phyloP scores from a whole-genome alignment of 2,797 vertebrate species.

The Aldrovandia affinis region DNA sequence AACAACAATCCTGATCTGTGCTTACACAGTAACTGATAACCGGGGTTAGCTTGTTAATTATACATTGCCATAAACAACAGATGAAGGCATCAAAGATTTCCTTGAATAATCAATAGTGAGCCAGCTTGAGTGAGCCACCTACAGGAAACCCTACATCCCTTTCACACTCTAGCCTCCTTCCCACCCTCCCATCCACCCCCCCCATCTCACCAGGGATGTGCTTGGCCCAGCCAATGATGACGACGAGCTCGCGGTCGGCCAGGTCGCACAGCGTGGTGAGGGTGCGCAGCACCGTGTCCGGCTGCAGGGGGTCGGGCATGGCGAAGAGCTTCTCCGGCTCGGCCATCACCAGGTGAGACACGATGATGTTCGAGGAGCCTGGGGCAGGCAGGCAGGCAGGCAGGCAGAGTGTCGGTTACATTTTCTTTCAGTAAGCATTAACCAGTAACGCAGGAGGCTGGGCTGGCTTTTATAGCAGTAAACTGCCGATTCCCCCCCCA shows the following conservation, averaged over 20 bases:
- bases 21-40: no score
- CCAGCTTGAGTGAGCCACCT: no score
- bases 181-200: background rate
- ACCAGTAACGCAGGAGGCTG: background rate
- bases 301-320: conserved; percentile 89
- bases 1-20: no score
- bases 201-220: conserved; percentile 85
- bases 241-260: conserved; percentile 89
- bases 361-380: conserved; percentile 87
- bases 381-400: conserved; percentile 18
- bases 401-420: no score
- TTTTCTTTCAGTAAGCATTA: background rate
- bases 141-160: background rate
- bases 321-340: conserved; percentile 92
- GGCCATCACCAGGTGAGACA: conserved; percentile 88
- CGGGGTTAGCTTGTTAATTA: no score
- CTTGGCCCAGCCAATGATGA: conserved; percentile 95
- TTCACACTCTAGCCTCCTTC: background rate
- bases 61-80: no score
- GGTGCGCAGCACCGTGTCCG: conserved; percentile 85
- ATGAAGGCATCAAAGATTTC: no score
- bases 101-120: no score
- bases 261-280: conserved; percentile 91
- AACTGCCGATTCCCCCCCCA: no score
- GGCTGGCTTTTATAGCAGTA: background rate